Evolutionary conservation across 2,797 vertebrate genomes (phyloP), one percentile per base, ranked within the genome.

Genomic region (Schizothorax lantsangensis): DNA sequence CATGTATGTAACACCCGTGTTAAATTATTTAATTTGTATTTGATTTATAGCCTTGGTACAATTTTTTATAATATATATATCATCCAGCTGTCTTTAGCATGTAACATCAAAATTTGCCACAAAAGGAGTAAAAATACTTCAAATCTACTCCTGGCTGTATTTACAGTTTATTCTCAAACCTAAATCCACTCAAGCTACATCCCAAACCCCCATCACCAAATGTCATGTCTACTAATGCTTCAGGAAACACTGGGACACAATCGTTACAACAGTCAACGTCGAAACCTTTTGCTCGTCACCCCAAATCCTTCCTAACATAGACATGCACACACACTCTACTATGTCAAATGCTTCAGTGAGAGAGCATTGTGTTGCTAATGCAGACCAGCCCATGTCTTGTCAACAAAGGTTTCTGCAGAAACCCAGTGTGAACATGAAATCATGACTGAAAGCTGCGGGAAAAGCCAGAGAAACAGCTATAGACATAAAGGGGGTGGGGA

Each of bases 361-460:
- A 84, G 72, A 36, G 90, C 93, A 93, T 96, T 96, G 95, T 96
- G 93, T 93, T 95, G 93, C 94, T 94, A 96, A 96, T 95, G 92
- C 86, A 66, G 90, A 88, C 92, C 92, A 92, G 91, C 92, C 92
- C 90, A 89, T 92, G 84, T 83, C 81, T 80, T 92, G 90, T 89
- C 89, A 94, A 95, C 93, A 96, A 96, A 96, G 93, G 95, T 95
- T 96, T 90, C 94, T 91, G 92, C 95, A 95, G 95, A 93, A 94
- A 96, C 94, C 52, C 62, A 83, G 84, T 45, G 77, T 74, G 77
- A 88, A 84, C 80, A 93, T 92, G 94, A 93, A 96, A 95, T 93
- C 90, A 90, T 49, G 89, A 91, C 89, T 89, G 79, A 83, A 90
- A 91, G 89, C 91, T 86, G 79, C 72, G 57, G 89, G 88, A 36